Evolutionary conservation across 2,888 invertebrate genomes (phyloP), one percentile per base, ranked within the genome.

Genomic region (Pollenia amentaria): DNA sequence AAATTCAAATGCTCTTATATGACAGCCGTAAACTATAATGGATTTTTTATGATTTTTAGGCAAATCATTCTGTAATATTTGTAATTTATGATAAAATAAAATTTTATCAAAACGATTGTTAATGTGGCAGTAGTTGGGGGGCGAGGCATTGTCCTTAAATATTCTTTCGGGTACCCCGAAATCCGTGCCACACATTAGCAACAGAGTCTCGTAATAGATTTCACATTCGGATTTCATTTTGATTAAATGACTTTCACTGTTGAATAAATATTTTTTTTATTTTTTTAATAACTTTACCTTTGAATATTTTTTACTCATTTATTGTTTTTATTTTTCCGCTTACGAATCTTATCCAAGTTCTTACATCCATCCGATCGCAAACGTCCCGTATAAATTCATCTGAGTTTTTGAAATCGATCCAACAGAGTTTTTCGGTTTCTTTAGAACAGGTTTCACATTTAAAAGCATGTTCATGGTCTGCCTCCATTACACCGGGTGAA

Each of bases 71-170:
- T 76, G 46, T 11, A 90, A 57, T 6, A 89, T 84, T 0, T 75
- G 51, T 0, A 92, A n/a, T 72, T 91, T 91, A 46, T 92, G 89
- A 53, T 91, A 92, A 0, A 92, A 88, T 2, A 89, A 72, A 0
- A 93, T 88, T 65, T 90, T 91, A 69, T 92, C 93, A 46, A 92
- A 87, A 0, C 92, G 91, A 3, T 72, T 67, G 67, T 92, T 92
- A 16, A 91, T 88, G 6, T 90, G 88, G 0, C 88, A 40, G 86
- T 91, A 92, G 73, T 92, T 92, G 0, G 81, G 14, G 0, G 93
- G 92, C 3, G 79, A 7, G 0, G 12, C 8, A 3, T 29, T 9
- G 0, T 51, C 8, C 6, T 9, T 38, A 0, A 60, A 11, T 1
- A 29, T 42, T 1, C 48, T 0, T 3, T 18, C 3, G 0, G 89